Base-by-base conservation (phyloP, 2,113 vertebrate genomes). In the Semicossyphus pulcher region DNA sequence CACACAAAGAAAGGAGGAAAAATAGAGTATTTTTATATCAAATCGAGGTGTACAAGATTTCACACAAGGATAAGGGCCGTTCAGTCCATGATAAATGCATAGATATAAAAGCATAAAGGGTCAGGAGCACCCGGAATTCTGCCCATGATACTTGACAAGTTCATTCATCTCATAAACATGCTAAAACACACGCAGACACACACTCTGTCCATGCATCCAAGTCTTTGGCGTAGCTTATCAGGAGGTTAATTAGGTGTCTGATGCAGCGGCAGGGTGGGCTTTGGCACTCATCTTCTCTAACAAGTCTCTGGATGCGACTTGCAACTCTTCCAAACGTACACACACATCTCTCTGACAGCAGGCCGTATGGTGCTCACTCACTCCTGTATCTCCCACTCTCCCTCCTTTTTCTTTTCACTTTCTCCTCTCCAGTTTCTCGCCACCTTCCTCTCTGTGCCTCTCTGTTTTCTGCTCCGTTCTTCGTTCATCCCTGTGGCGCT, bases 191-290 rank as follows among this genome's bases (percentile, higher is more conserved):
- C n/a, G 3, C 67, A 64, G 10, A 68, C 15, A 34, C 58, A 62
- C 67, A 62, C 54, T 45, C 51, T 45, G 62, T 65, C 51, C 62
- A 73, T 65, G 56, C 10, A 1, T 47, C 44, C 42, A 34, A 42
- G 65, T 65, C 42, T 80, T 80, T 81, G 72, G 48, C 79, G 84
- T 52, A 63, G 69, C 5, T 41, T 78, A 78, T 86, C 83, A 81
- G 62, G 72, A 91, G 89, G 89, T 92, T 92, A 92, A 93, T 91
- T 88, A 91, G 89, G 85, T 90, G 85, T 91, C 81, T 88, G 88
- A 90, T 90, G 64, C 69, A 84, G 81, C 49, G 47, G 67, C 72
- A 61, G 67, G 67, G 60, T 44, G 32, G 71, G 64, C 59, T 80
- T 87, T 90, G 78, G 89, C 88, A 92, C 86, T 90, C 79, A 86